These are phyloP conservation scores for Cheilosia vernalis DNA, from an alignment of 2,888 invertebrate species.

Conservation along the genomic window DNA sequence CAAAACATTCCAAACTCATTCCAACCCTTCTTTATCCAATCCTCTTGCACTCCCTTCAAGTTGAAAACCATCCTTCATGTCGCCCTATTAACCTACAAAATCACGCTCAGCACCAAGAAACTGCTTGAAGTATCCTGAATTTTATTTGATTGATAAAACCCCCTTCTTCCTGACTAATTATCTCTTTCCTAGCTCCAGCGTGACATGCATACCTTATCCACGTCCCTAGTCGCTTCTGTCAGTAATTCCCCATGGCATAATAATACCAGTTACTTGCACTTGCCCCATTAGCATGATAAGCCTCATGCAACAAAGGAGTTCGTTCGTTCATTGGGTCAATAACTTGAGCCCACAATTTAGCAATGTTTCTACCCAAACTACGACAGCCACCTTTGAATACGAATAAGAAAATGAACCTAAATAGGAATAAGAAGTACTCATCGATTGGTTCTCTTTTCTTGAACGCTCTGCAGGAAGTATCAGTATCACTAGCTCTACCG, in stretches of 20 bases:
- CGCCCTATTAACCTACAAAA: slow-evolving; percentile 45
- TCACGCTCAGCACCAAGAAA: slow-evolving; percentile 14
- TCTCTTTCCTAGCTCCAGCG: slow-evolving; percentile 22
- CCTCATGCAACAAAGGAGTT: slow-evolving; percentile 44
- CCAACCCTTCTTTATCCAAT: not conserved
- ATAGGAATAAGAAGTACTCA: slow-evolving; percentile 36
- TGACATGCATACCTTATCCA: slow-evolving; percentile 28
- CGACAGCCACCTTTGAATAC: slow-evolving; percentile 49
- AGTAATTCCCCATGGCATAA: slow-evolving; percentile 35
- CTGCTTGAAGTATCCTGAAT: slow-evolving; percentile 33
- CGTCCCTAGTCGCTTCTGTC: not conserved
- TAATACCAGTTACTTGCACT: slow-evolving; percentile 56
- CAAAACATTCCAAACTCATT: not conserved
- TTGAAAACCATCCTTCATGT: slow-evolving; percentile 1
- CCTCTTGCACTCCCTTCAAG: slow-evolving; percentile 13
- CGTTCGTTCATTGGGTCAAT: slow-evolving; percentile 69
- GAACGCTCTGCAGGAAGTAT: slow-evolving; percentile 37
- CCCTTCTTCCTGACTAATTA: slow-evolving; percentile 37
- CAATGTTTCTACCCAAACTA: slow-evolving; percentile 18
- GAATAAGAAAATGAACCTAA: slow-evolving; percentile 10
- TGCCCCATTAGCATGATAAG: slow-evolving; percentile 55
- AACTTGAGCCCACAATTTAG: slow-evolving; percentile 63
- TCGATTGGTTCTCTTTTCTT: slow-evolving; percentile 29
- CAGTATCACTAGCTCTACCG: slow-evolving; percentile 4
- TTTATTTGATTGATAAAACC: slow-evolving; percentile 48